Base-by-base conservation (phyloP, 2,113 vertebrate genomes). In the Ictidomys tridecemlineatus region DNA sequence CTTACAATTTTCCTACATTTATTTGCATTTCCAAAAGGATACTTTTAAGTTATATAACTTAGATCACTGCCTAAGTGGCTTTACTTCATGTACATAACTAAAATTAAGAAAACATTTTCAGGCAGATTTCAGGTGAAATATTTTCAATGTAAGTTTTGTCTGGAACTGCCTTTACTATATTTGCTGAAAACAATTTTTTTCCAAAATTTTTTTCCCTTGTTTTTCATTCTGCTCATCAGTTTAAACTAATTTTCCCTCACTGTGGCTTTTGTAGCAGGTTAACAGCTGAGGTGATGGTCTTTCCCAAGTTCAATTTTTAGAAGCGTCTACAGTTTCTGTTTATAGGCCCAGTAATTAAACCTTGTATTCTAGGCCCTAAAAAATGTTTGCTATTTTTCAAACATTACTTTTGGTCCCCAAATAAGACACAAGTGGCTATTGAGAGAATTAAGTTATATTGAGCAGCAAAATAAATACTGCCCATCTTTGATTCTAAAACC, bases 291-390 rank as follows among this genome's bases (percentile, higher is more conserved):
- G 42, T 61, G 76, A 51, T 32, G 20, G 45, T 42, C 82, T 69
- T 82, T 74, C 67, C 58, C 56, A 86, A 80, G 69, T 65, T 32
- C 32, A 34, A 20, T 51, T 88, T 72, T 53, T 63, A 70, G 22
- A 76, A 84, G 56, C 84, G 17, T 83, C 37, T 51, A 73, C 45
- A 70, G 13, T 94, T 61, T 82, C 22, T 53, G 6, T 58, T 94
- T 42, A 83, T 32, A 88, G 51, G 79, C 72, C 77, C 32, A 26
- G 5, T 94, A 77, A 84, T 88, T 94, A 85, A 88, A 94, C n/a
- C 73, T 89, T 78, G 53, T 92, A 89, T 88, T 89, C 77, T 92
- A 72, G n/a, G 28, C 32, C 16, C 53, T 83, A 53, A 37, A 89
- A 65, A 73, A 77, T 92, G 69, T 89, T 85, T 78, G 37, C 72